Percentiles rank a stretch among this genome's conserved stretches.
Evolutionary conservation across 2,797 vertebrate genomes (phyloP).

Genomic region (Clamator glandarius): DNA sequence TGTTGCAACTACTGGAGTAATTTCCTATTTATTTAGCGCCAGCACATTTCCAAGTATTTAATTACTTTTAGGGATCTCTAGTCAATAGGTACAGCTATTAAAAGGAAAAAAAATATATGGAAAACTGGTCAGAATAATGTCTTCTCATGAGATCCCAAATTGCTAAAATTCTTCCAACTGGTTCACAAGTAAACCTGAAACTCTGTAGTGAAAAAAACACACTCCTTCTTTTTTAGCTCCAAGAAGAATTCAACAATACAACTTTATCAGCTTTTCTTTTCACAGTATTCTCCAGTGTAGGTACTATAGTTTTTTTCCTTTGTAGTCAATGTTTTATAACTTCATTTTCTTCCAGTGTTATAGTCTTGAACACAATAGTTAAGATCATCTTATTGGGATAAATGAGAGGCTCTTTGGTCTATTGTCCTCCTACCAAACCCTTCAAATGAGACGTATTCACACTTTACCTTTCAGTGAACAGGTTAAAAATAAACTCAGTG

Average conservation of each 20-base stretch:
- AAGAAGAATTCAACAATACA: neutral
- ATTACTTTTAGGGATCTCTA: neutral
- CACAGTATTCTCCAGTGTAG: neutral
- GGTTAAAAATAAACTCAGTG: neutral
- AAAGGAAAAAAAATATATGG: neutral
- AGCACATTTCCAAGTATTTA: slow-evolving; percentile 16
- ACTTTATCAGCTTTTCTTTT: neutral
- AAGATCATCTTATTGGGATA: neutral
- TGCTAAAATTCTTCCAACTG: neutral
- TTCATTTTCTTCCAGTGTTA: neutral
- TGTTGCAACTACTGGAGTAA: neutral
- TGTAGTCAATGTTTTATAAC: neutral
- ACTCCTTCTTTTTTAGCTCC: neutral
- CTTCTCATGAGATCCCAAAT: neutral
- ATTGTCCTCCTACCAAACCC: neutral
- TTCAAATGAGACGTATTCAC: neutral
- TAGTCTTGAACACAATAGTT: neutral
- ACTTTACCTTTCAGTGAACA: neutral
- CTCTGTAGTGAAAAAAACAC: neutral
- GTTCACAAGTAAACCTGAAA: neutral
- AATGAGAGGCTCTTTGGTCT: neutral
- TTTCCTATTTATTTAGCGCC: slow-evolving; percentile 18
- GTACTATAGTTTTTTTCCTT: neutral
- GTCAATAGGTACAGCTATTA: neutral
- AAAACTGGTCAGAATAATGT: neutral